phyloP scores from a whole-genome alignment of 1,140 invertebrate genomes.

The Drosophila pallidifrons region DNA sequence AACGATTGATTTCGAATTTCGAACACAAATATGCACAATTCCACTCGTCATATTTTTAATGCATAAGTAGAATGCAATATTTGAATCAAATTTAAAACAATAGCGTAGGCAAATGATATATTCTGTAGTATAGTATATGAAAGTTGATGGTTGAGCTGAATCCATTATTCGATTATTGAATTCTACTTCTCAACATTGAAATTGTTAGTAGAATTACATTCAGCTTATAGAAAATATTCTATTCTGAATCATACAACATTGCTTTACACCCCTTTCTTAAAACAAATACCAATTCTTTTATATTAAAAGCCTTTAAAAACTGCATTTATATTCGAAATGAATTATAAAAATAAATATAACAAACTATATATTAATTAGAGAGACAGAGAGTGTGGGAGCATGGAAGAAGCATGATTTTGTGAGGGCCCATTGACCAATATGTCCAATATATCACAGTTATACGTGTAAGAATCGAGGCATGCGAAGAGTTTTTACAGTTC shows the following conservation, averaged over 20 bases:
- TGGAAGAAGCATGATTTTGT: constrained; percentile 46
- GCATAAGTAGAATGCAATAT: not conserved
- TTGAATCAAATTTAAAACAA: not conserved
- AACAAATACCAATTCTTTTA: not conserved
- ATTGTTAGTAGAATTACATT: no score
- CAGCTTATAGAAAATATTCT: no score
- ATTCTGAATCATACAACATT: no score
- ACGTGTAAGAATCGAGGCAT: constrained; percentile 28
- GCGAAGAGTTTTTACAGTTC: constrained; percentile 24
- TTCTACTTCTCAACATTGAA: no score
- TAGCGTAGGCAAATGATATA: not conserved
- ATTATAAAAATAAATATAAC: constrained; percentile 50
- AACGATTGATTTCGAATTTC: no score
- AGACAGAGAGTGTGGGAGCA: not conserved
- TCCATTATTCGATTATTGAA: no score
- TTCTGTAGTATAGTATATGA: no score
- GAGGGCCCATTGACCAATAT: constrained; percentile 45
- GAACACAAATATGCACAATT: not conserved
- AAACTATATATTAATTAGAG: constrained; percentile 29
- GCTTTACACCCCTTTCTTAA: not conserved
- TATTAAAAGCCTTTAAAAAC: constrained; percentile 25
- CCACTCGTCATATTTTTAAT: constrained; percentile 56
- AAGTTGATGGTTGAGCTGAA: no score
- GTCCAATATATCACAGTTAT: constrained; percentile 76
- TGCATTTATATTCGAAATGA: constrained; percentile 42